Base-by-base conservation (phyloP, 2,113 vertebrate species). In the Rostratula benghalensis region DNA sequence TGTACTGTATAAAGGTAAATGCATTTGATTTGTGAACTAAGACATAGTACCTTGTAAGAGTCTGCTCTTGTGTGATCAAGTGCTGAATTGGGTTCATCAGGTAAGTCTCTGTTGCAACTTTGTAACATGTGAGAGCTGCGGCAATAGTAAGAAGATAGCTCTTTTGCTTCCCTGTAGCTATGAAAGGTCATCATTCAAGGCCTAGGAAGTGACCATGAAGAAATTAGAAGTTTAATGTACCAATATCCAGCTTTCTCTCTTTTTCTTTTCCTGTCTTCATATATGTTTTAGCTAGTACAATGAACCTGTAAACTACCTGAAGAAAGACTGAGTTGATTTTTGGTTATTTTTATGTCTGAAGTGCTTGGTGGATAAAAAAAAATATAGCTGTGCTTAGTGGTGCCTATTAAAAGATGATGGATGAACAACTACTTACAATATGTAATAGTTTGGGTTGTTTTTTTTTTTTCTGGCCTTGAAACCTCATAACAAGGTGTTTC, bases 401-500 rank as follows among this genome's bases (percentile, higher is more conserved):
- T 78, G 37, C 22, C 25, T 82, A 1, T 45, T 85, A 65, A 71
- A 53, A 70, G 21, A 18, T 50, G 35, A 50, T 31, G 37, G 37
- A n/a, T 53, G 28, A 53, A 57, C 10, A 60, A 37, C 10, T 51
- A 51, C 28, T 54, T 57, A 14, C 8, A 18, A 41, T 69, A 50
- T 0, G 0, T 33, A 39, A 3, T 20, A 41, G 25, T 41, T 35
- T 35, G 25, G 31, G 8, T 7, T 46, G 35, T 27, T 70, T 46
- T 46, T 41, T 27, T 70, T 46, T 61, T 70, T 70, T 4, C 31
- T 71, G 17, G 27, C 16, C 21, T 67, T 74, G 63, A 80, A 93
- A 33, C 45, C 27, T 84, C 1, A 1, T 57, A 74, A 27, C 56
- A 84, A 67, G 54, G 35, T 22, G 11, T 63, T 83, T 41, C 37